These are phyloP conservation scores for Pandion haliaetus DNA, from an alignment of 2,113 vertebrate species.

Conservation along the genomic window DNA sequence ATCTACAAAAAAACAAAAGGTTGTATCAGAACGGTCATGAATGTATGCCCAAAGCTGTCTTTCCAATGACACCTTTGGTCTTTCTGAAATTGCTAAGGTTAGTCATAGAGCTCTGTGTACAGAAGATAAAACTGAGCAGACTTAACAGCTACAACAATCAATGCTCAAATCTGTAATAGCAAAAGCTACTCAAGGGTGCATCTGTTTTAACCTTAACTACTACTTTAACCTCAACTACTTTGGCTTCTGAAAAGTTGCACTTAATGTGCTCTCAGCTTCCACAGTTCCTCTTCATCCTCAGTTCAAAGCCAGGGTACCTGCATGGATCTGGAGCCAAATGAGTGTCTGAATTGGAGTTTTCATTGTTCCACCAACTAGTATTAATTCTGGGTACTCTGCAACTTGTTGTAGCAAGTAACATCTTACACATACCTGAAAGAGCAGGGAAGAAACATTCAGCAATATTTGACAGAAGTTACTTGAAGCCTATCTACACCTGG, in stretches of 20 bases:
- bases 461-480: neutral
- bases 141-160: neutral
- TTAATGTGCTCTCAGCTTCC: neutral
- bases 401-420: neutral
- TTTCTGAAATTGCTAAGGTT: neutral
- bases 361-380: accelerated
- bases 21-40: neutral
- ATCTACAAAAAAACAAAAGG: neutral
- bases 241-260: neutral
- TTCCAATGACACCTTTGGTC: neutral
- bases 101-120: neutral
- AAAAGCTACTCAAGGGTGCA: neutral
- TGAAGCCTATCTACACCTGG: neutral
- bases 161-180: neutral
- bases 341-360: neutral
- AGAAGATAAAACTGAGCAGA: neutral
- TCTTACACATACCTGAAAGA: neutral
- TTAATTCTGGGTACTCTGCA: neutral
- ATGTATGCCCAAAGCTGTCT: neutral
- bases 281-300: neutral
- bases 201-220: neutral
- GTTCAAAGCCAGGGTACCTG: neutral
- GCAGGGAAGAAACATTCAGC: neutral
- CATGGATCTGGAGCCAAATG: neutral
- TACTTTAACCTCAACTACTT: neutral